Evolutionary conservation across 2,113 vertebrate genomes (phyloP), one percentile per base, ranked within the genome.

Genomic region (Butorides virescens): DNA sequence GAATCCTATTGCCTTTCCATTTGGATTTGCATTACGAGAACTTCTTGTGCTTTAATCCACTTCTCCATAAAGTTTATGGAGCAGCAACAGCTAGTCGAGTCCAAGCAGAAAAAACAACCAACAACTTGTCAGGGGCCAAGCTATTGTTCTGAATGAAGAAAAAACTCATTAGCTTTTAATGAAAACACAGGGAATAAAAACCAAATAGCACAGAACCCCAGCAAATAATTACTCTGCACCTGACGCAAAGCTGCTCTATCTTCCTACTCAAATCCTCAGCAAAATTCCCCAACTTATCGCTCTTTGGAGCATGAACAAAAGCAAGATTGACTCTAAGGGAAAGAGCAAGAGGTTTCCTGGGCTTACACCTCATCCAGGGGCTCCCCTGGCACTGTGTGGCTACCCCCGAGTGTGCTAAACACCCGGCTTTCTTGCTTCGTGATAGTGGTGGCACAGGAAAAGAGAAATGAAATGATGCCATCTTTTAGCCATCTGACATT

Each of bases 11-110:
- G 62, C 78, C 52, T 22, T 91, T 87, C 96, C 61, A 29, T 94
- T 95, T 93, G 67, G 77, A 95, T 96, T 91, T 59, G 56, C 96
- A 76, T 97, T 83, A 93, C 5, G 16, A 96, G 96, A 93, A 95
- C 92, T 96, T 92, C 93, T 88, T 39, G 42, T n/a, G 84, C 80
- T 96, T 97, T 93, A 96, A 97, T 97, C 97, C 92, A 21, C 86
- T 96, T 97, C 97, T 95, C 97, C 96, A 97, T 98, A 96, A 98
- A 98, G 97, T 98, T 98, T 98, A 98, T 97, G 98, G 91, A 97
- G 97, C 97, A 97, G 97, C 95, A 97, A 97, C 98, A 98, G 97
- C 96, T 92, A 94, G 95, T 96, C 93, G 98, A 97, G 96, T 93
- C 96, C 79, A 70, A 95, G 88, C 93, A 94, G 95, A 90, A 90